Evolutionary conservation across 1,140 invertebrate genomes (phyloP), one percentile per base, ranked within the genome.

Genomic region (Atta colombica): DNA sequence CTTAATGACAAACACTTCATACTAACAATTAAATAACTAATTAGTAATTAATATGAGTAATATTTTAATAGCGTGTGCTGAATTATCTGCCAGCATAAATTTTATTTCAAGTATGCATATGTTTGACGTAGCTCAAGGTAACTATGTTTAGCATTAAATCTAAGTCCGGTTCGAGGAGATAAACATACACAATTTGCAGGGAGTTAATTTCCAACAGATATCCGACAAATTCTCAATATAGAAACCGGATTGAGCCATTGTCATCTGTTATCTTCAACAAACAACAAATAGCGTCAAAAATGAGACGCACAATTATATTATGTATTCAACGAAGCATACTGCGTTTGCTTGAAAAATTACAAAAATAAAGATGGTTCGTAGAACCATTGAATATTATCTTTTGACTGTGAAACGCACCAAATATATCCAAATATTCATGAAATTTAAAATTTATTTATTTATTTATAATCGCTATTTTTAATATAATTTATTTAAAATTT

Each of bases 231-330:
- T 80, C 31, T 55, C 31, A 8, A 39, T 8, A 8, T 7, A 39
- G 28, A 68, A 39, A 31, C 4, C 12, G 45, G 1, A 69, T 69
- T 66, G 55, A 21, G 18, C n/a, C 16, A 16, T 80, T 80, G 65
- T 53, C 49, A 35, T 21, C n/a, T 39, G 49, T 80, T 55, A 3
- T 21, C 25, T 39, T 31, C 31, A 49, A 3, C n/a, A n/a, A 21
- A 21, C n/a, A 68, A n/a, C 49, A 45, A 69, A 80, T 55, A 63
- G n/a, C n/a, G 68, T 80, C 51, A 31, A 80, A 69, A 69, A 69
- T 80, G 63, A 58, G 63, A 68, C n/a, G 63, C n/a, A 45, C 49
- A 68, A 80, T 80, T 68, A 31, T 21, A 80, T 80, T 65, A 55
- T 39, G 10, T 39, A 31, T 49, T 5, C 35, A 21, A 4, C n/a